Evolutionary conservation across 2,113 vertebrate species (phyloP), one percentile per base, ranked within the genome.

Genomic region (Gallinago media): DNA sequence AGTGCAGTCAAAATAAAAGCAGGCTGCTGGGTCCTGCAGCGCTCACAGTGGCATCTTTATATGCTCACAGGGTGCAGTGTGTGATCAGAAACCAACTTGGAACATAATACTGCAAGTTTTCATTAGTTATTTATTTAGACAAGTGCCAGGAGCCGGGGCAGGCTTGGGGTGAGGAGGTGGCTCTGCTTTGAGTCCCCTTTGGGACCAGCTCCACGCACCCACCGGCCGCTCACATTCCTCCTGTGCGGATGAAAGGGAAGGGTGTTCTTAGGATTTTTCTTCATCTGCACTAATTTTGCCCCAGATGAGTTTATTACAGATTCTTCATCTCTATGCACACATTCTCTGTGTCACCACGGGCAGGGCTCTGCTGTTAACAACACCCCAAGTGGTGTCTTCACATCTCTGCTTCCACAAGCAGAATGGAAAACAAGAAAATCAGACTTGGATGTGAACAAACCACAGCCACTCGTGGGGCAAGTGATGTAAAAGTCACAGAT

Each of bases 21-120:
- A 81, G 47, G 11, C 26, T 85, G 89, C 81, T 22, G 90, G 8
- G 34, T 29, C 17, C 44, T 72, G 47, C 68, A 7, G 79, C 32
- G 95, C 97, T 87, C 83, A 81, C 96, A 54, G 83, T 15, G 77
- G 52, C 87, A 85, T 63, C 8, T 93, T 58, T 72, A 61, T 40
- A 2, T 23, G 29, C 70, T 42, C 55, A 4, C 75, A 66, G 81
- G 36, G 49, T 50, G 61, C 54, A 12, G 54, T 4, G 89, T 81
- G 75, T 34, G 79, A 73, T 40, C 81, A 95, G 54, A 44, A 58
- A 32, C 89, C 91, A 72, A 20, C 94, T 96, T 58, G 52, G 86
- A 36, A 18, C 32, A 1, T 5, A 71, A n/a, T 70, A 63, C 75
- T 73, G 92, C 94, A 78, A 29, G 9, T 36, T 86, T 66, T 36